phyloP scores from a whole-genome alignment of 2,888 invertebrate genomes.

The Smittia aterrima region DNA sequence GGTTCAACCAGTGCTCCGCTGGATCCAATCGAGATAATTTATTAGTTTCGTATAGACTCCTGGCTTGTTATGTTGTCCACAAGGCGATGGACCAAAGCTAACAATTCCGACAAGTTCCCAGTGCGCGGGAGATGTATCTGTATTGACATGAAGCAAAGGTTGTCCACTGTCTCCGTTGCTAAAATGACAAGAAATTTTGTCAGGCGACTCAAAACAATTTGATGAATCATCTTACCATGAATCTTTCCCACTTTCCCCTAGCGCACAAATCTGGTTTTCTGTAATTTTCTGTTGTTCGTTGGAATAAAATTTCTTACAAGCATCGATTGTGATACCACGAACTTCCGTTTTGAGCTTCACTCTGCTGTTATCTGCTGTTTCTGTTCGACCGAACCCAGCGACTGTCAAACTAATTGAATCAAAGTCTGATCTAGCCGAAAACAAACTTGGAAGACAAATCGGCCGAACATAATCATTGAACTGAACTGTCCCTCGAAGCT shows the following conservation, averaged over 20 bases:
- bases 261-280: slow-evolving; percentile 21
- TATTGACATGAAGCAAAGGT: slow-evolving; percentile 15
- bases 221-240: slow-evolving; percentile 21
- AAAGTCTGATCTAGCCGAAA: not conserved
- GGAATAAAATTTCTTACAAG: not conserved
- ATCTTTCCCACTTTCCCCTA: slow-evolving; percentile 14
- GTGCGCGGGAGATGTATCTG: not conserved
- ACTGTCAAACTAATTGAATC: not conserved
- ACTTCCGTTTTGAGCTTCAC: slow-evolving; percentile 25
- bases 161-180: slow-evolving; percentile 27
- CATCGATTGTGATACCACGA: not conserved
- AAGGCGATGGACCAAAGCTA: slow-evolving; percentile 43
- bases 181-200: not conserved
- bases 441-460: slow-evolving; percentile 42
- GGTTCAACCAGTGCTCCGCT: not conserved
- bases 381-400: slow-evolving; percentile 58
- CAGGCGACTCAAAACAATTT: too few relatives aligned
- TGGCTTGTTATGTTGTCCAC: slow-evolving; percentile 42
- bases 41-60: slow-evolving; percentile 44
- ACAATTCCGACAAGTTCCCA: slow-evolving; percentile 43
- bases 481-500: slow-evolving; percentile 46
- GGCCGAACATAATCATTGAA: slow-evolving; percentile 44
- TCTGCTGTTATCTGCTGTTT: slow-evolving; percentile 46
- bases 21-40: not conserved
- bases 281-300: not conserved